Evolutionary conservation across 2,113 vertebrate genomes (phyloP).

Genomic region (Casuarius casuarius): DNA sequence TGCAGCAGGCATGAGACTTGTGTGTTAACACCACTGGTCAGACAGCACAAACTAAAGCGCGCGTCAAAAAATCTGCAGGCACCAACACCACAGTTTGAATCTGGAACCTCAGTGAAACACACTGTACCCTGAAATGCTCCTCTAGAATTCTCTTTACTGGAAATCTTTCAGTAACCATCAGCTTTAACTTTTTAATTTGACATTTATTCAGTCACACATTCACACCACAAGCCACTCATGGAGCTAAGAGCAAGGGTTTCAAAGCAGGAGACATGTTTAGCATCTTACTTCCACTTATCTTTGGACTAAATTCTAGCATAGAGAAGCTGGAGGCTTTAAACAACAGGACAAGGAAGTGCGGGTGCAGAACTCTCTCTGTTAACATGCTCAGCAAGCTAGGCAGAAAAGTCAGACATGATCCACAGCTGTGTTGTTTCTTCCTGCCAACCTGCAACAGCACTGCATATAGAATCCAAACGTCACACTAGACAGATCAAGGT

Average conservation of each 20-base stretch:
- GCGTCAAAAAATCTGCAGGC: background rate
- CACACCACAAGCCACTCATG: background rate
- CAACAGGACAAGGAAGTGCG: background rate
- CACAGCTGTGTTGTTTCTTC: background rate
- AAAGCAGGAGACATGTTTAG: background rate
- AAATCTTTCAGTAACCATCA: background rate
- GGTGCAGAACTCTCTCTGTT: background rate
- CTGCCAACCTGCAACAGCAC: background rate
- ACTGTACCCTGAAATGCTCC: background rate
- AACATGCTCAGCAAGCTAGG: background rate
- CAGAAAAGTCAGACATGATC: background rate
- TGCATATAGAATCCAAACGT: background rate
- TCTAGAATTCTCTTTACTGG: background rate
- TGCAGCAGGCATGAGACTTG: background rate
- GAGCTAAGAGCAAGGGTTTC: background rate
- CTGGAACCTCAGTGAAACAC: background rate
- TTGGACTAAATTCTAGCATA: background rate
- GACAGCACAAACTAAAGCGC: background rate
- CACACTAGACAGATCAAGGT: rapidly evolving
- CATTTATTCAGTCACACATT: background rate
- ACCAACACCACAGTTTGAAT: background rate
- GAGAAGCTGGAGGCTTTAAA: background rate
- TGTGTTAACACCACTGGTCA: background rate
- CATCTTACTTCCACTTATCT: background rate
- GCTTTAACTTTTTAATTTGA: background rate